A percentile compares a stretch with the other conserved stretches of the same genome.
These are phyloP conservation scores for Sympetrum striolatum DNA, from an alignment of 2,888 invertebrate species.

Conservation along the genomic window DNA sequence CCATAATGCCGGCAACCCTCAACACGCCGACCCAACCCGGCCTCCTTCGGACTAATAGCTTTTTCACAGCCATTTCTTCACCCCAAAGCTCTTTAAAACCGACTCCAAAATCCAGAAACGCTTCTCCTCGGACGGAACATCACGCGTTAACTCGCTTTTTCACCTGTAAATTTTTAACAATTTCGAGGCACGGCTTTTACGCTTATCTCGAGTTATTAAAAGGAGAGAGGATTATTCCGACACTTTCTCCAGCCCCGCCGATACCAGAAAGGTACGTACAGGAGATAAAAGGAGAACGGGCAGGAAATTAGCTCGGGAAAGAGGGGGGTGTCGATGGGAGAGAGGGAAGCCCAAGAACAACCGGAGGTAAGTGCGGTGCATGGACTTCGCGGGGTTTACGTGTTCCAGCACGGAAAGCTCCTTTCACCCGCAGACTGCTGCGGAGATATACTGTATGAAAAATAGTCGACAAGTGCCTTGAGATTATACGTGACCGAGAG, in stretches of 20 bases:
- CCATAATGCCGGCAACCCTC: not conserved
- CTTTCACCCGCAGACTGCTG: not conserved
- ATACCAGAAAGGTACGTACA: not conserved
- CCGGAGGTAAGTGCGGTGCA: not conserved
- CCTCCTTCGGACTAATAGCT: not conserved
- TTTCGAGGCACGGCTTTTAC: not conserved
- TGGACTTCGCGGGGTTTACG: not conserved
- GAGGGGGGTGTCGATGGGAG: not conserved
- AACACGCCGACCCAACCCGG: not conserved
- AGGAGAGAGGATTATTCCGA: not conserved
- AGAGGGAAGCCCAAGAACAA: not conserved
- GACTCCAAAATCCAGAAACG: not conserved
- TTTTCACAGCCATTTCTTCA: not conserved
- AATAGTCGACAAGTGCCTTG: not conserved
- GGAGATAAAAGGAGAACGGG: not conserved
- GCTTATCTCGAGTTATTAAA: conserved; percentile 10
- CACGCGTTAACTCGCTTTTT: not conserved
- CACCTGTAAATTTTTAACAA: not conserved
- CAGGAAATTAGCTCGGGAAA: not conserved
- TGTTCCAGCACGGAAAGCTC: not conserved
- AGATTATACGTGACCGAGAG: not conserved
- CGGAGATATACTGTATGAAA: not conserved
- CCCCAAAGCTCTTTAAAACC: not conserved
- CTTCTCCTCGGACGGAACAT: not conserved
- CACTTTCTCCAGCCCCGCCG: not conserved